Evolutionary conservation across 2,888 invertebrate genomes (phyloP), one percentile per base, ranked within the genome.

Genomic region (Eristalis pertinax): DNA sequence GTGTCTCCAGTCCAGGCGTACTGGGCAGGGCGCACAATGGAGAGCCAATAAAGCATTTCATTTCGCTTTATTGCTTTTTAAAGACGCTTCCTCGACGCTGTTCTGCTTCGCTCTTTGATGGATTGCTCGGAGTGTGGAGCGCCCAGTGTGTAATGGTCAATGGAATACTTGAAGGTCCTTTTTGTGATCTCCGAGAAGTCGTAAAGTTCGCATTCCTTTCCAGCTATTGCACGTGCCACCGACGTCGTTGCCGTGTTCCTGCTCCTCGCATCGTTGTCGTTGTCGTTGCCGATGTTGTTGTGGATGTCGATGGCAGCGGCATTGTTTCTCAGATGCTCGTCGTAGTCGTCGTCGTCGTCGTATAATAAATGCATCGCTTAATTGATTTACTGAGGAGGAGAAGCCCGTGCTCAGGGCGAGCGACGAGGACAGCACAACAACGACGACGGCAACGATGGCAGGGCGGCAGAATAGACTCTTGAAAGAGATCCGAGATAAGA

Each of bases 161-260:
- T 83, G 83, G 70, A 82, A 78, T 78, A 70, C 86, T 82, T 87
- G 86, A 87, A 87, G 87, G 87, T 87, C 83, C 86, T 87, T 75
- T 29, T 83, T 87, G 72, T 72, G 35, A n/a, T 13, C 65, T 56
- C 56, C 11, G 70, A 58, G 41, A 68, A 75, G 69, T 78, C 74
- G 50, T 87, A 64, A 75, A 64, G 67, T 69, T 83, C 41, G 60
- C 72, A 77, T 82, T 82, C 86, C 73, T 56, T 4, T 24, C 24
- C 65, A 32, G 72, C 29, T 69, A 78, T 65, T 87, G 82, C 79
- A 87, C 82, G 82, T 83, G 65, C 85, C 69, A 35, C 15, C 50
- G 56, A 19, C 29, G 65, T 26, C 43, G 50, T 58, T 13, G 60
- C 58, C 38, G 35, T 41, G 50, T 50, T 50, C 8, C 8, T 1